A percentile compares a stretch with the other conserved stretches of the same genome.
Conservation (phyloP, 2,797 vertebrate species). For the Ambastaia sidthimunki region DNA sequence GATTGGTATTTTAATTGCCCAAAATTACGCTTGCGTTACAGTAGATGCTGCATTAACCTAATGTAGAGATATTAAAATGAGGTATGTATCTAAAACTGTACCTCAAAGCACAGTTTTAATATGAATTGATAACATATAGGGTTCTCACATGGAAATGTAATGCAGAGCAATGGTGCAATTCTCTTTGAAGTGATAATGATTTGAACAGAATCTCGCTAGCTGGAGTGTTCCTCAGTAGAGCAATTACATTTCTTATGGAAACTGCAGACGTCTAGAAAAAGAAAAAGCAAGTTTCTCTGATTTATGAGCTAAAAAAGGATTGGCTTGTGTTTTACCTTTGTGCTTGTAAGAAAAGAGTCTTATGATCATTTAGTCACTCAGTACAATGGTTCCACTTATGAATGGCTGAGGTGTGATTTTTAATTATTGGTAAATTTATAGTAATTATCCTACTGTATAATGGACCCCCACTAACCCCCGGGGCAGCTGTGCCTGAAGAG, state of each 20-base stretch:
- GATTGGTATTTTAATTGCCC: constrained; percentile 56
- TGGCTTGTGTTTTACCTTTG: background rate
- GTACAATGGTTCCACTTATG: background rate
- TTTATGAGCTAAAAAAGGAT: background rate
- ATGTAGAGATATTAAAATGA: constrained; percentile 34
- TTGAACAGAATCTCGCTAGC: constrained; percentile 43
- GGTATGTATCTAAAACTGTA: constrained; percentile 4
- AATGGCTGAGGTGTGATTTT: background rate
- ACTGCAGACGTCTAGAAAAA: constrained; percentile 44
- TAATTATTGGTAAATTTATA: constrained; percentile 21
- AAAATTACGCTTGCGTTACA: constrained; percentile 48
- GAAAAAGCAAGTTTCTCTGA: constrained; percentile 9
- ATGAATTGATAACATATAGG: constrained; percentile 31
- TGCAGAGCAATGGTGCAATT: constrained; percentile 33
- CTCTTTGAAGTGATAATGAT: constrained; percentile 61
- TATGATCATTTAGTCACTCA: background rate
- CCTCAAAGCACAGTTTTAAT: constrained; percentile 35
- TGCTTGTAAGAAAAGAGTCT: background rate
- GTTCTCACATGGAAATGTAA: constrained; percentile 48
- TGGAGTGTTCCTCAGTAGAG: constrained; percentile 36
- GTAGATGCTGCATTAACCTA: constrained; percentile 40
- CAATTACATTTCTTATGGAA: constrained; percentile 50
- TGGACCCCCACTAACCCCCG: background rate
- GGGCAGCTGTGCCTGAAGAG: constrained; percentile 28
- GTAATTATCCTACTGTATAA: constrained; percentile 10